Evolutionary conservation across 2,797 vertebrate genomes (phyloP), one percentile per base, ranked within the genome.

Genomic region (Sibirionetta formosa): DNA sequence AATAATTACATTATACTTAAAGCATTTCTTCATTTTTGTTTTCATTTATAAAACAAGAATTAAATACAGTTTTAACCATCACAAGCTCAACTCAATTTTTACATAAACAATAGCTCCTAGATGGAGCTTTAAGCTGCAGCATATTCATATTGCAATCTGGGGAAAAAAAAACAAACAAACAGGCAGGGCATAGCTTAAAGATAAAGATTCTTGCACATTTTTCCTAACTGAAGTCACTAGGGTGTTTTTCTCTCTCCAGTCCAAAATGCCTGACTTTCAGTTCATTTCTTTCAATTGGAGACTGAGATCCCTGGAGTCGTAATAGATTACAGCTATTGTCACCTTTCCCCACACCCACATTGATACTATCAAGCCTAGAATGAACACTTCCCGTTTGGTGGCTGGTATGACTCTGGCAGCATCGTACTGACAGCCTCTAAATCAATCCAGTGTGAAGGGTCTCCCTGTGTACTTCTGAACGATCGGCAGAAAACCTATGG

Each of bases 1-100:
- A 98, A 98, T 98, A 98, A 98, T 98, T 98, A 98, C 97, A 97
- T 98, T 98, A 98, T 97, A 98, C 97, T 98, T 98, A 98, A 91
- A 98, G 95, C 94, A 98, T 97, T 98, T 98, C 97, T 98, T 98
- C 84, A 79, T 96, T 97, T 96, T 96, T 91, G 92, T 94, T 96
- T 96, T 94, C 97, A 98, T 97, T 98, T 98, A 98, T 98, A 98
- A 97, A 98, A 98, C 97, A 98, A 94, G 95, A 97, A 97, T 98
- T 98, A 98, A 98, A 98, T 98, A 98, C 96, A 97, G 94, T 97
- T 98, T 97, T 94, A 97, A 97, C 97, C 96, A 97, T 94, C 96
- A 94, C 85, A 98, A 98, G 97, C 96, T 98, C 97, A 98, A 97
- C 94, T 96, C 95, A 85, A 82, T 96, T 96, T 96, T 96, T 97